Evolutionary conservation across 2,113 vertebrate species (phyloP), one percentile per base, ranked within the genome.

Genomic region (Phasianus colchicus): DNA sequence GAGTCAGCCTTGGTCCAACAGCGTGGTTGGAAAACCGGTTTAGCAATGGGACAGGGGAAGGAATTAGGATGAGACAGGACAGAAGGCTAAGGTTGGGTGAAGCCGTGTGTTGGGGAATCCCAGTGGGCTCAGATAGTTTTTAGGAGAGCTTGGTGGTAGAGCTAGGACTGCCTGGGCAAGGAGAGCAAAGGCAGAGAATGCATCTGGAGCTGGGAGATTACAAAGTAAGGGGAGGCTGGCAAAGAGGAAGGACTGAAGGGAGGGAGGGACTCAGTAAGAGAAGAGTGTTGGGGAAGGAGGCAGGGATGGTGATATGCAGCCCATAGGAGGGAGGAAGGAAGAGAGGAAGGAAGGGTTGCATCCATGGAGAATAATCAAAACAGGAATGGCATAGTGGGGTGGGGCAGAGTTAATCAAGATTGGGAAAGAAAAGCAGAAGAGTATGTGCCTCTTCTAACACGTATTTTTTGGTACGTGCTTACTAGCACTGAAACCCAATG

Each of bases 351-450:
- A 54, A 90, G 27, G 55, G 87, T 34, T 29, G 38, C 45, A 70
- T 38, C 0, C 16, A 12, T 2, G 3, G 38, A 80, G 55, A 71
- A 67, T 15, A 60, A 75, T 42, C 61, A 78, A 93, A 88, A 42
- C 29, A 95, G 69, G 55, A 90, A 32, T 34, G n/a, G 52, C 1
- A 8, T 3, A 65, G 29, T 32, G 34, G 43, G 22, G 43, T 76
- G 29, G 58, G 29, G 75, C 29, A 54, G 50, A 63, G 42, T 67
- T 14, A 64, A 3, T 38, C n/a, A 82, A 71, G 17, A 43, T 47
- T 11, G 1, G 54, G 17, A 92, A 94, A 25, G 54, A 86, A 69
- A 93, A 93, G 25, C 36, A 90, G 75, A 92, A 90, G 67, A 88
- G 9, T 7, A 2, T 2, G 3, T 29, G 64, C 30, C 30, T 80